Conservation (phyloP, 2,797 vertebrate species). For the Chelmon rostratus region DNA sequence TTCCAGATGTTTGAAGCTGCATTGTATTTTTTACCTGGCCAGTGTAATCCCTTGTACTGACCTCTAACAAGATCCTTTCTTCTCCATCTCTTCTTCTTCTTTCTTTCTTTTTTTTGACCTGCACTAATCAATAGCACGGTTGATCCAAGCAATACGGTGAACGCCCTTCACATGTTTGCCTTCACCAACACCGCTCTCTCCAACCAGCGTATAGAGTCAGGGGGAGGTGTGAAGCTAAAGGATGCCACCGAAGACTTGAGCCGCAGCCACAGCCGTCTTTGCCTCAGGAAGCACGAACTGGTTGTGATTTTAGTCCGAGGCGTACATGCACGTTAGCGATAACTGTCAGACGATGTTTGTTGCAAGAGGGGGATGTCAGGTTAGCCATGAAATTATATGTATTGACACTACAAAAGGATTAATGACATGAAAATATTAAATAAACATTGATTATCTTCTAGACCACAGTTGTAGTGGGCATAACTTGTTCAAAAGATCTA, state of each 20-base stretch:
- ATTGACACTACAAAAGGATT: constrained; percentile 81
- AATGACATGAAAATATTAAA: constrained; percentile 70
- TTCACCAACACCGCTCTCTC: constrained; percentile 51
- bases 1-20: constrained; percentile 48
- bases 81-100: constrained; percentile 15
- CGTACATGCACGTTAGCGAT: constrained; percentile 81
- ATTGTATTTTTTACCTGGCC: constrained; percentile 50
- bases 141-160: constrained; percentile 72
- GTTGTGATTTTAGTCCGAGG: constrained; percentile 82
- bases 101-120: constrained; percentile 23
- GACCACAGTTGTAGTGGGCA: constrained; percentile 88
- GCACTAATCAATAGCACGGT: constrained; percentile 63
- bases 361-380: constrained; percentile 86
- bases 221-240: constrained; percentile 51
- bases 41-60: constrained; percentile 48
- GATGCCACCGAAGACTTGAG: constrained; percentile 42
- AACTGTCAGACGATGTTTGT: constrained; percentile 85
- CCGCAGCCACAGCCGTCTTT: constrained; percentile 51
- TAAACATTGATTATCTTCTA: constrained; percentile 83
- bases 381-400: constrained; percentile 86
- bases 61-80: constrained; percentile 49
- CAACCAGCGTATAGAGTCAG: constrained; percentile 31
- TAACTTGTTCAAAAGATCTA: constrained; percentile 85
- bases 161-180: constrained; percentile 59
- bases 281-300: constrained; percentile 79